Conservation (phyloP, 2,113 vertebrate genomes). For the Heliornis fulica region DNA sequence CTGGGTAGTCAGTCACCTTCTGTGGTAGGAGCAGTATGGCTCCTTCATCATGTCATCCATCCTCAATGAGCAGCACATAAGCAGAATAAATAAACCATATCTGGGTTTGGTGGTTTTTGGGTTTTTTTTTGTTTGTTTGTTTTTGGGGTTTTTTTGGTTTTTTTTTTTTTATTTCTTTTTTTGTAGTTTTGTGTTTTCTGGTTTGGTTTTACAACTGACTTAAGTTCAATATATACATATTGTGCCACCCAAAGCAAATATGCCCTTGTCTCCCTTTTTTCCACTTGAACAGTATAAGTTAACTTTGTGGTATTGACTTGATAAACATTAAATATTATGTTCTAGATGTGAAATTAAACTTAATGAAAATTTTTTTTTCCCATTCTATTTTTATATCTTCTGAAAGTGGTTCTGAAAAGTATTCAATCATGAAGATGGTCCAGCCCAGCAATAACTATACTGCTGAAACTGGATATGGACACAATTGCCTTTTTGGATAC, state of each 20-base stretch:
- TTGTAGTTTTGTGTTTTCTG: too few species aligned
- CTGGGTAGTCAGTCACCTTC: fast-evolving
- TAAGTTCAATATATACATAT: background rate
- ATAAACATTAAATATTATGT: background rate
- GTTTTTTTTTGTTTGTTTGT: background rate
- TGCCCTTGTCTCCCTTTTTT: background rate
- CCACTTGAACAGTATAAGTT: background rate
- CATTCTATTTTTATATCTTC: background rate
- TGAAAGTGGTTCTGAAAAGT: background rate
- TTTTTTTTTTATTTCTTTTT: too few species aligned
- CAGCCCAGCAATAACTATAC: background rate
- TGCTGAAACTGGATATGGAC: background rate
- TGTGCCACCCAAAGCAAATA: background rate
- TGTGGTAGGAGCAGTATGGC: background rate
- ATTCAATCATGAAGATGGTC: background rate
- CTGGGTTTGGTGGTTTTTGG: background rate
- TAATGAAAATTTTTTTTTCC: background rate
- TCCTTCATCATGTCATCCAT: background rate
- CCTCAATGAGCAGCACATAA: background rate
- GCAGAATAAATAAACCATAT: background rate
- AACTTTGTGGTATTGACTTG: background rate
- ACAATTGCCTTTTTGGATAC: background rate
- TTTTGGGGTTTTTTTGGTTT: background rate
- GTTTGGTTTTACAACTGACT: background rate
- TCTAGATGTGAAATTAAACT: background rate